phyloP scores from a whole-genome alignment of 2,797 vertebrate species.

The Agapornis canus region DNA sequence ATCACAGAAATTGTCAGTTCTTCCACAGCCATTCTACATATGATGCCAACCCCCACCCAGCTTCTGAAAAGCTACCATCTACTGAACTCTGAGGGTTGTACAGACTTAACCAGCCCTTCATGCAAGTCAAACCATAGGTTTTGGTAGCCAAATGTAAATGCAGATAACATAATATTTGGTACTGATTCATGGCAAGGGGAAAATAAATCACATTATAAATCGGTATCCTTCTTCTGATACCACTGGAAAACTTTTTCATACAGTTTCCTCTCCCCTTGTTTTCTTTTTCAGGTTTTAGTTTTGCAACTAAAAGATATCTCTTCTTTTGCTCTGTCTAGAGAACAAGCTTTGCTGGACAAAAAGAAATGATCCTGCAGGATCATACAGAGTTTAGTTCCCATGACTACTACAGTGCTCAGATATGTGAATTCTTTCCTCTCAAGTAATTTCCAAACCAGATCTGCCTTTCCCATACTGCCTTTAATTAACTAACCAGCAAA shows the following conservation, averaged over 20 bases:
- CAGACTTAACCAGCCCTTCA: neutral
- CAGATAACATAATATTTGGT: neutral
- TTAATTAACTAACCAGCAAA: neutral
- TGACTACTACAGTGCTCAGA: neutral
- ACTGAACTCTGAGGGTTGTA: neutral
- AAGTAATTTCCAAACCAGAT: neutral
- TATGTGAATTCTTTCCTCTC: neutral
- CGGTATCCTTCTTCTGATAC: neutral
- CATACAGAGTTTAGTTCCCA: neutral
- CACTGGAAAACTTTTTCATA: neutral
- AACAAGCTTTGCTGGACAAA: neutral
- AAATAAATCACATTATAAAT: neutral
- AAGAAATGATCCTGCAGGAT: neutral
- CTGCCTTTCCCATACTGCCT: neutral
- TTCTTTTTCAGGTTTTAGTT: neutral
- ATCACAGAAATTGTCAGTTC: neutral
- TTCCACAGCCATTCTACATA: neutral
- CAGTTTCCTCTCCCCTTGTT: neutral
- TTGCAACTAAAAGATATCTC: neutral
- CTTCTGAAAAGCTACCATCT: neutral
- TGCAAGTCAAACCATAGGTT: neutral
- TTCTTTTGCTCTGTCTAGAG: neutral
- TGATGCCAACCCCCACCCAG: fast-evolving
- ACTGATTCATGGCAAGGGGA: neutral
- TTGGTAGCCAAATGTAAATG: neutral